These are phyloP conservation scores for Stomorhina lunata DNA, from an alignment of 2,888 invertebrate species.

Conservation along the genomic window DNA sequence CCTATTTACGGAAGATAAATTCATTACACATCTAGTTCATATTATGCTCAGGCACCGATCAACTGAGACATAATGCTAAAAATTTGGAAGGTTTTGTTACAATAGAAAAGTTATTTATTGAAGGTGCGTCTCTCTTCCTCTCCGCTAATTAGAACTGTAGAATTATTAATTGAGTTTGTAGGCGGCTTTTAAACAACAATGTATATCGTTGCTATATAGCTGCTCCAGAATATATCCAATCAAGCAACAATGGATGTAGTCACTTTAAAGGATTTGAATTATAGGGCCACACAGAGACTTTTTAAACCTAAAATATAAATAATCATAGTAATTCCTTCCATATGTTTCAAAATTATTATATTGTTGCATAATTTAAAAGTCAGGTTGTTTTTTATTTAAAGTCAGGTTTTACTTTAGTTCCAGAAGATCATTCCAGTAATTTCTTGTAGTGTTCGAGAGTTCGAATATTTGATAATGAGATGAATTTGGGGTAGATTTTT, in stretches of 20 bases:
- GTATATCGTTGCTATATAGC: slow-evolving; percentile 1
- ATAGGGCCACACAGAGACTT: not conserved
- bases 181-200: slow-evolving; percentile 2
- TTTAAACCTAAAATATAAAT: slow-evolving; percentile 36
- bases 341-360: no score
- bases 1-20: not conserved
- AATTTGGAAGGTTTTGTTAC: not conserved
- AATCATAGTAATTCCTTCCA: not conserved
- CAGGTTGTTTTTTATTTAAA: not conserved
- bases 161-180: no score
- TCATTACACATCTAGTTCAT: not conserved
- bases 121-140: not conserved
- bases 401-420: not conserved
- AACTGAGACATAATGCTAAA: slow-evolving; percentile 65
- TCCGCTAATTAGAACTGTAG: not conserved
- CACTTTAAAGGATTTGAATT: not conserved
- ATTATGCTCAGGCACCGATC: slow-evolving; percentile 63
- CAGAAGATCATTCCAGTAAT: not conserved
- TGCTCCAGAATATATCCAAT: not conserved
- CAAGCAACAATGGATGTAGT: slow-evolving; percentile 41
- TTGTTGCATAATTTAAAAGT: not conserved
- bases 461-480: not conserved
- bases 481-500: not conserved
- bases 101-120: not conserved
- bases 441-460: not conserved